phyloP scores from a whole-genome alignment of 2,888 invertebrate species.

The Plusia festucae region DNA sequence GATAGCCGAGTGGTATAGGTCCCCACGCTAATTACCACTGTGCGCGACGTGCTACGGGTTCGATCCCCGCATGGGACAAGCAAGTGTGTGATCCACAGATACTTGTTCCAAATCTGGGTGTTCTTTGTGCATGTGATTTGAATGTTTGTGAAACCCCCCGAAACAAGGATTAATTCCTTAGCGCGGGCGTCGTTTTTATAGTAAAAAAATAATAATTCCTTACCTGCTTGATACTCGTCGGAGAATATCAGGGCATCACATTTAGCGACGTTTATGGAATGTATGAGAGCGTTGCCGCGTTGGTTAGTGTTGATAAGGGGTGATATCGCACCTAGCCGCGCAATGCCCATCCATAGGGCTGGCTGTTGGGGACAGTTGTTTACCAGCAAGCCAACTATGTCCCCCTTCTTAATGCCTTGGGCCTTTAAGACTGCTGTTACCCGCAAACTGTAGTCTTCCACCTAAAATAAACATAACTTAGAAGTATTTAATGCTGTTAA shows the following conservation, averaged over 20 bases:
- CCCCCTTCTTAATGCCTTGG: conserved; percentile 95
- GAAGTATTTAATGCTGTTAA: too few relatives aligned
- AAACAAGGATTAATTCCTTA: too few relatives aligned
- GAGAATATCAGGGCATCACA: conserved; percentile 96
- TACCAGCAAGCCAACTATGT: conserved; percentile 96
- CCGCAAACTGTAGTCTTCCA: conserved; percentile 96
- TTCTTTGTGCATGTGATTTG: too few relatives aligned
- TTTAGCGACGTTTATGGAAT: conserved; percentile 96
- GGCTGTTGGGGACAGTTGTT: conserved; percentile 98
- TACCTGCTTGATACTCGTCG: conserved; percentile 91
- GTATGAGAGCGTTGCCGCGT: conserved; percentile 94
- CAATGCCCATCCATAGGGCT: conserved; percentile 97
- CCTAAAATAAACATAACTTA: conserved; percentile 83
- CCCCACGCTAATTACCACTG: too few relatives aligned
- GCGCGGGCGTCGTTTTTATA: too few relatives aligned
- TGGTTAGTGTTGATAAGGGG: conserved; percentile 98
- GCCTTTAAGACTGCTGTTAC: conserved; percentile 94
- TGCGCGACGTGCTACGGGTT: too few relatives aligned
- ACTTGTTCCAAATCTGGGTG: too few relatives aligned
- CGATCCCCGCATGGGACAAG: too few relatives aligned
- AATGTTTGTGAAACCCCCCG: too few relatives aligned
- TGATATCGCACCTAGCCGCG: conserved; percentile 95
- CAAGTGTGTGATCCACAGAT: too few relatives aligned
- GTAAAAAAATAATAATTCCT: too few relatives aligned
- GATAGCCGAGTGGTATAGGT: too few relatives aligned